A percentile compares a stretch with the other conserved stretches of the same genome.
These are phyloP conservation scores for Florisuga fusca DNA, from an alignment of 2,797 vertebrate genomes.

Conservation along the genomic window DNA sequence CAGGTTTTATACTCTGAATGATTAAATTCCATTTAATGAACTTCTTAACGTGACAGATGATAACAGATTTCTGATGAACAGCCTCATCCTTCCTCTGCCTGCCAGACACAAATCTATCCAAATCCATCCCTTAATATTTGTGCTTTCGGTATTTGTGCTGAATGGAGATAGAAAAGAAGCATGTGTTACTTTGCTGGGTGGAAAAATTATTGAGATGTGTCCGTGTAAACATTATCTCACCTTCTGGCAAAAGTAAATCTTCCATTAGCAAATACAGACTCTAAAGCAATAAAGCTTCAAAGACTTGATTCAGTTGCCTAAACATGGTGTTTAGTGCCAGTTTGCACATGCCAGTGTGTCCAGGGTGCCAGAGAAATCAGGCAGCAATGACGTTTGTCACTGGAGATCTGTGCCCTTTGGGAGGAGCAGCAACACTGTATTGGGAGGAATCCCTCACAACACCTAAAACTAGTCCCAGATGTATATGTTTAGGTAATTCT, in stretches of 20 bases:
- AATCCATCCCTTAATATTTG: background rate
- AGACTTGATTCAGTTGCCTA: background rate
- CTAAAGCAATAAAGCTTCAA: background rate
- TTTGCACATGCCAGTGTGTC: background rate
- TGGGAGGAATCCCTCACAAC: background rate
- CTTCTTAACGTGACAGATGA: background rate
- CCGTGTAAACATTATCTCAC: background rate
- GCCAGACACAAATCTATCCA: background rate
- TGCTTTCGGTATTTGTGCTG: background rate
- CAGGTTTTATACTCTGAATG: background rate
- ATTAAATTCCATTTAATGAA: background rate
- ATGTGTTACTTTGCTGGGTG: background rate
- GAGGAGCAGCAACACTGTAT: background rate
- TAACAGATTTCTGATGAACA: background rate
- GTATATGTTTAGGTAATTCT: background rate
- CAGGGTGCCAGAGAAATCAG: background rate
- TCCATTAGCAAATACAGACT: background rate
- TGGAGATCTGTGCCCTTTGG: background rate
- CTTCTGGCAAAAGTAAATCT: background rate
- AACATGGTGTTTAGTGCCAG: background rate
- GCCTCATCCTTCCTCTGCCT: background rate
- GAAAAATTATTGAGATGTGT: background rate
- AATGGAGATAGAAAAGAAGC: background rate
- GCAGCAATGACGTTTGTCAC: accelerated
- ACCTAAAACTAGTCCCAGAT: background rate